Base-by-base conservation (phyloP, 2,797 vertebrate genomes). In the Microctenopoma lineatum region DNA sequence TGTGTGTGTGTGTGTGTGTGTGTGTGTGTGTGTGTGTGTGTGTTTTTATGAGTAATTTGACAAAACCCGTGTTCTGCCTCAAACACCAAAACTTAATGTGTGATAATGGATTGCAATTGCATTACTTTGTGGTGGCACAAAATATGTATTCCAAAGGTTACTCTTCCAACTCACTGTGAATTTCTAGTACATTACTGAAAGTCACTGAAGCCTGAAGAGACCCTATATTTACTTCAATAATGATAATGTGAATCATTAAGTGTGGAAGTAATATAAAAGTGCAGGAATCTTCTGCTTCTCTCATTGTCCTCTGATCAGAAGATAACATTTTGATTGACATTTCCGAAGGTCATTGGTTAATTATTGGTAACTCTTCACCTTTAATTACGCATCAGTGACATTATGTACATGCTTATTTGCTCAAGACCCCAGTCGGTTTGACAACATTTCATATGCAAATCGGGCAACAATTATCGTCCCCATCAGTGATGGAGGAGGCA, bases 261-360 rank as follows among this genome's bases (percentile, higher is more conserved):
- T 51, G 32, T 44, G 6, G 2, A 36, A 64, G 47, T n/a, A 18
- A n/a, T 60, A 8, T 54, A 39, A 73, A 57, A 48, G 21, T 51
- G 47, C 9, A 61, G 13, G 18, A 48, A 42, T 64, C 53, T 34
- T 39, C 44, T 44, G 21, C 34, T 73, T 68, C 73, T 69, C 56
- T 60, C 56, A 64, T 66, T 65, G 65, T 59, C 75, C 80, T 84
- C 61, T 62, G 80, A 89, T 92, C 69, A 73, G 66, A 79, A 21
- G 86, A 89, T 90, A 92, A 82, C 87, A 85, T 85, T 84, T 78
- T 89, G 87, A 90, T 87, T 90, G 92, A 84, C 89, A 92, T 90
- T 90, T 89, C 59, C 26, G 54, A 87, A 91, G 92, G 92, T 92
- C 84, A 85, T 42, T 46, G 80, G 87, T 89, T 91, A 90, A 92